Percentiles rank a stretch among this genome's conserved stretches.
These are phyloP conservation scores for Cartodere bifasciata DNA, from an alignment of 2,888 invertebrate genomes.

Conservation along the genomic window DNA sequence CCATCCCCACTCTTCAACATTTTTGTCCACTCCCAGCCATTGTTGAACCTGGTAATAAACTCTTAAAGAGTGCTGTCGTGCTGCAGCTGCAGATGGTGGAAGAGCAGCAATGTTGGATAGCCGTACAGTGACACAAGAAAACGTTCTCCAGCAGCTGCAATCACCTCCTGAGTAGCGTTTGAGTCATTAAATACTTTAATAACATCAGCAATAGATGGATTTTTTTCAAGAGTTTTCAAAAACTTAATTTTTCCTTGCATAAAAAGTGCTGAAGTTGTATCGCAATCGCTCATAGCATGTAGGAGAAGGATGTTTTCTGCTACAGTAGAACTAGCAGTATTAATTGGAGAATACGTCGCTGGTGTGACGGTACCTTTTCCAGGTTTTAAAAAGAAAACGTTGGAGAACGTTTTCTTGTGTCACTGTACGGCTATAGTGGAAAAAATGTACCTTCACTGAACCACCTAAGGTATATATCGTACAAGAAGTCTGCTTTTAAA, in stretches of 20 bases:
- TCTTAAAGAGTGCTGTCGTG: too few species aligned
- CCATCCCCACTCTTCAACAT: too few species aligned
- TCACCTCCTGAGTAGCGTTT: conserved; percentile 1
- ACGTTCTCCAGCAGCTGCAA: conserved; percentile 2
- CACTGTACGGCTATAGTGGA: not conserved
- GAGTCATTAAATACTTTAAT: conserved; percentile 1
- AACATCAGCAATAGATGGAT: not conserved
- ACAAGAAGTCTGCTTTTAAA: not conserved
- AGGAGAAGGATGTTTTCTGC: conserved; percentile 1
- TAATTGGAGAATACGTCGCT: too few species aligned
- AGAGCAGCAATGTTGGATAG: too few species aligned
- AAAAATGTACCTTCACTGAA: not conserved
- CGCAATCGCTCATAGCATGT: conserved; percentile 2
- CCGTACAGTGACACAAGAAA: conserved; percentile 2
- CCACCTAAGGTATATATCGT: not conserved
- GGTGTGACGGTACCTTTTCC: too few species aligned
- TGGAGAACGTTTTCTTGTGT: not conserved
- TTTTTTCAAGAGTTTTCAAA: conserved; percentile 2
- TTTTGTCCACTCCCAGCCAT: too few species aligned
- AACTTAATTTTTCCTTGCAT: conserved; percentile 3
- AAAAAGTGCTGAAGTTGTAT: conserved; percentile 2
- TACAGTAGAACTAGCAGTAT: not conserved
- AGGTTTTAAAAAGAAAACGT: too few species aligned
- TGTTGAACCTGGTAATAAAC: too few species aligned
- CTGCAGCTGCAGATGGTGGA: too few species aligned